phyloP scores from a whole-genome alignment of 2,888 invertebrate genomes.

The Hymenopus coronatus region DNA sequence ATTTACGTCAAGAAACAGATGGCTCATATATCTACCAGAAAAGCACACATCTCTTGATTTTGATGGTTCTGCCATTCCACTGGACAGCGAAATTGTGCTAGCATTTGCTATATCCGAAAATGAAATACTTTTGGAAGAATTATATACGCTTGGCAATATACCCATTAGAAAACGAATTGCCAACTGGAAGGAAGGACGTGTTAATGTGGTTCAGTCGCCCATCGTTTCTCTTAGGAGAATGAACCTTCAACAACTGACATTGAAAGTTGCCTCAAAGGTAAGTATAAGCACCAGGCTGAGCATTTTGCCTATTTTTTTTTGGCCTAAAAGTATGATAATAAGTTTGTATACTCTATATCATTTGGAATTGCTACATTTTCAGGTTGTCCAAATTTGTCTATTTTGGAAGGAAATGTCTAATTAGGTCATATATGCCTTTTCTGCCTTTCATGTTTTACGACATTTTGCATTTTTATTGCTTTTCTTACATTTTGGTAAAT shows the following conservation, averaged over 20 bases:
- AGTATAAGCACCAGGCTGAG: too few species aligned
- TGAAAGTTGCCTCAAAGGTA: neutral
- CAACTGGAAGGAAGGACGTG: neutral
- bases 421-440: too few species aligned
- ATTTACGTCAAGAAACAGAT: neutral
- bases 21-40: neutral
- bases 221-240: neutral
- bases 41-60: neutral
- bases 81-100: neutral
- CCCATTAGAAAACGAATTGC: neutral
- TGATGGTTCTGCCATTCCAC: neutral
- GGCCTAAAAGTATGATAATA: too few species aligned
- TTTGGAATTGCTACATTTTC: too few species aligned
- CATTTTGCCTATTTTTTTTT: too few species aligned
- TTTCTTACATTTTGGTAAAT: too few species aligned
- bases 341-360: too few species aligned
- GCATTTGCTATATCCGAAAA: neutral
- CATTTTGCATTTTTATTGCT: too few species aligned
- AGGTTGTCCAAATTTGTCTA: too few species aligned
- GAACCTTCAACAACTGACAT: neutral
- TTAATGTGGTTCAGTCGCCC: neutral
- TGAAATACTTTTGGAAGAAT: neutral
- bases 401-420: too few species aligned
- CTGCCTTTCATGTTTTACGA: too few species aligned
- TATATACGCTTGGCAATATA: neutral